Evolutionary conservation across 2,113 vertebrate species (phyloP), one percentile per base, ranked within the genome.

Genomic region (Edolisoma coerulescens): DNA sequence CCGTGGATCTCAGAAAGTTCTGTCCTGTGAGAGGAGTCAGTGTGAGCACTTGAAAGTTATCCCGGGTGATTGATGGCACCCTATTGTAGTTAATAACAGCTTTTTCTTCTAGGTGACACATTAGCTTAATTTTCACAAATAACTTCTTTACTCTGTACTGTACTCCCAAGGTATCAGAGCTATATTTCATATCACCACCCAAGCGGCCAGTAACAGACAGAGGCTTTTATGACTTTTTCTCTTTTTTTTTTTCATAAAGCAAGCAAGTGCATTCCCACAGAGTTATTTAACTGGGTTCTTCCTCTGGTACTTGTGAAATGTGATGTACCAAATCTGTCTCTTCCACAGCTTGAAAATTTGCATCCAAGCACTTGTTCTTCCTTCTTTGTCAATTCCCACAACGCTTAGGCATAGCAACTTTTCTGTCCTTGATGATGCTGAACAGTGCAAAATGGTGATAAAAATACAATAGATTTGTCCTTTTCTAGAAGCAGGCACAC

Each of bases 91-190:
- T 82, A 64, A 56, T 63, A 78, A 42, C 44, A 86, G 18, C 9
- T 81, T 78, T 89, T 87, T 81, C 89, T 91, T 82, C 47, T 13
- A 23, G 54, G 16, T 91, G 45, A 45, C 54, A 74, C 1, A 0
- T 76, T 92, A 74, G 13, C 39, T 71, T 90, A 80, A 86, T 86
- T 89, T 74, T 86, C 87, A 77, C 41, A 95, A 94, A 42, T 74
- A 94, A 53, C 9, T 54, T 63, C n/a, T 84, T 77, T 78, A 42
- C 19, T 87, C 41, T 49, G 11, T 39, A 3, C 16, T 65, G 10
- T 27, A 33, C 12, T 87, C 39, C 30, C 23, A 53, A 53, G 39
- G 13, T 52, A 59, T 30, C 39, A 54, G 24, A 75, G 39, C 22
- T 60, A 5, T 47, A 35, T 67, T 96, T 96, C 52, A 64, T 22